Evolutionary conservation across 1,140 invertebrate species (phyloP), one percentile per base, ranked within the genome.

Genomic region (Proctacanthus coquilletti): DNA sequence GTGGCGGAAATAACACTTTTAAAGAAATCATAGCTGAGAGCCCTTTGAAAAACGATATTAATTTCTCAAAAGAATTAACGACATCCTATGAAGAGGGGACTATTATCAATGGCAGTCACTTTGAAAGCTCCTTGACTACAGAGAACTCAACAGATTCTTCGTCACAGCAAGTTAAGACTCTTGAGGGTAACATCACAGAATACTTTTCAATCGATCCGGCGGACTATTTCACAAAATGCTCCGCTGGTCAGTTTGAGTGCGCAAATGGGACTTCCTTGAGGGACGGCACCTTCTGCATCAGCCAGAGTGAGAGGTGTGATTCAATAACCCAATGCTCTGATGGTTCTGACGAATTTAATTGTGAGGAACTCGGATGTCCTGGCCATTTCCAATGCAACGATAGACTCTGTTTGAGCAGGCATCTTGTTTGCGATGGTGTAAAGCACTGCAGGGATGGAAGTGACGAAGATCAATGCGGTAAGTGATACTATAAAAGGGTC

Each of bases 381-480:
- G 67, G 66, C 23, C 75, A 74, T 42, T 77, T 75, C 56, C 60
- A 71, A 48, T 85, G 81, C 50, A 52, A 57, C 3, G 77, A 67
- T 56, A 78, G 79, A 11, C 70, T 76, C 46, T 86, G 83, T 49
- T 68, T 86, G 13, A 74, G 69, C 42, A 55, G 72, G 39, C 64
- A 75, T 45, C 62, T 79, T 17, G 75, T 80, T 8, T 88, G 83
- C 56, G 79, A 87, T 60, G 72, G 74, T 20, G 52, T 62, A 1
- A 72, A 80, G 43, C 37, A 39, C 15, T 85, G 81, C 49, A 65
- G 68, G 27, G 80, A 84, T 49, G 67, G 69, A 5, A 76, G 69
- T 42, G 81, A 84, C 55, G 81, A 85, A 64, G 47, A 48, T 4
- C 62, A 71, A 44, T 83, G 79, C 45, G 62, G 65, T 67, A 53